Percentiles rank a stretch among this genome's conserved stretches.
phyloP scores from a whole-genome alignment of 2,888 invertebrate species.

The Apomyelois bistriatella region DNA sequence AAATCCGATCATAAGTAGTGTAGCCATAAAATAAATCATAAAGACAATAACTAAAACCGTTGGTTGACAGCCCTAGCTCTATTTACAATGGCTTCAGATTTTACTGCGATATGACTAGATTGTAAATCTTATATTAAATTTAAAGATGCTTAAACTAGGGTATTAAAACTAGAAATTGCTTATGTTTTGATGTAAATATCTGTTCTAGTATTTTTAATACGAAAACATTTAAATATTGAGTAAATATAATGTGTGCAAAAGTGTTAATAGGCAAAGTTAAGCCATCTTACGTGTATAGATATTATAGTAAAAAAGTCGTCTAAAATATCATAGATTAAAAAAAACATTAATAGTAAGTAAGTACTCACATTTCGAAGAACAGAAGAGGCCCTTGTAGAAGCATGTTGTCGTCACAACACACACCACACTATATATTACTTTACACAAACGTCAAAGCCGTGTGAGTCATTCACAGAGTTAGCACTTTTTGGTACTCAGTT shows the following conservation, averaged over 20 bases:
- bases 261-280: no score
- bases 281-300: no score
- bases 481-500: conserved; percentile 39
- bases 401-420: conserved; percentile 45
- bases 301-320: no score
- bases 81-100: conserved; percentile 25
- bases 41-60: conserved; percentile 39
- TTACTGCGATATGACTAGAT: conserved; percentile 32
- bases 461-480: conserved; percentile 43
- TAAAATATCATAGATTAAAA: no score
- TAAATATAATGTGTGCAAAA: no score
- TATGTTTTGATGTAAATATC: neutral
- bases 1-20: conserved; percentile 37
- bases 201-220: no score
- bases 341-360: no score
- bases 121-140: conserved; percentile 42
- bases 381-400: conserved; percentile 45
- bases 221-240: no score
- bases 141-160: conserved; percentile 10
- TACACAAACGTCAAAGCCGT: conserved; percentile 28
- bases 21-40: conserved; percentile 46
- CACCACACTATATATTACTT: conserved; percentile 43
- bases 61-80: conserved; percentile 33
- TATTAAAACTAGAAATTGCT: neutral
- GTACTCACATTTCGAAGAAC: conserved; percentile 26